Conservation (phyloP, 1,140 invertebrate genomes). For the Neoseiulus cucumeris region DNA sequence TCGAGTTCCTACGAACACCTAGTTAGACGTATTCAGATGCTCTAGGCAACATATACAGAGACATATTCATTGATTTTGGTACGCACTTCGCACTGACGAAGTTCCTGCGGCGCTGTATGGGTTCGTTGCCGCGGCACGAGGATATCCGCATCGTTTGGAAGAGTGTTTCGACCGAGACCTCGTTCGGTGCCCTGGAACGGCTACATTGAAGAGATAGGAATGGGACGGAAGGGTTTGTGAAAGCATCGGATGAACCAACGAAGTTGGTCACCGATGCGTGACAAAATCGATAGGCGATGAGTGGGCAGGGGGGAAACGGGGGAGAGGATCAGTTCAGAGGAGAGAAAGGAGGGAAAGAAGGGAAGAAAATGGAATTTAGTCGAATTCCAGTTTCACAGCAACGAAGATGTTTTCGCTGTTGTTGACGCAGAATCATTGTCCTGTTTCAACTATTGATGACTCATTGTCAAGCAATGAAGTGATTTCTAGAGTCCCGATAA, state of each 20-base stretch:
- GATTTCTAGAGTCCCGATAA: no score
- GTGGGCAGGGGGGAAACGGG: not conserved
- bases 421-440: no score
- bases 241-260: no score
- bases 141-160: conserved; percentile 9
- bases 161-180: not conserved
- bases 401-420: no score
- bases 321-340: not conserved
- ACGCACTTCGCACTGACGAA: conserved; percentile 57
- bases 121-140: conserved; percentile 2
- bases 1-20: no score
- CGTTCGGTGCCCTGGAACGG: conserved; percentile 2
- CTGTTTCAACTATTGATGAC: no score
- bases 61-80: conserved; percentile 14
- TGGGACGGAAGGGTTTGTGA: not conserved
- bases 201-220: not conserved
- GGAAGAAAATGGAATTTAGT: not conserved
- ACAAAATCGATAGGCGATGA: not conserved
- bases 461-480: no score
- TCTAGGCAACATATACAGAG: no score
- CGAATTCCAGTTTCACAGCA: not conserved
- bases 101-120: conserved; percentile 44
- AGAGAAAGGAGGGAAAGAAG: not conserved
- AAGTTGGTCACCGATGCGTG: not conserved
- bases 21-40: no score